Conservation (phyloP, 2,797 vertebrate species). For the Liasis olivaceus region DNA sequence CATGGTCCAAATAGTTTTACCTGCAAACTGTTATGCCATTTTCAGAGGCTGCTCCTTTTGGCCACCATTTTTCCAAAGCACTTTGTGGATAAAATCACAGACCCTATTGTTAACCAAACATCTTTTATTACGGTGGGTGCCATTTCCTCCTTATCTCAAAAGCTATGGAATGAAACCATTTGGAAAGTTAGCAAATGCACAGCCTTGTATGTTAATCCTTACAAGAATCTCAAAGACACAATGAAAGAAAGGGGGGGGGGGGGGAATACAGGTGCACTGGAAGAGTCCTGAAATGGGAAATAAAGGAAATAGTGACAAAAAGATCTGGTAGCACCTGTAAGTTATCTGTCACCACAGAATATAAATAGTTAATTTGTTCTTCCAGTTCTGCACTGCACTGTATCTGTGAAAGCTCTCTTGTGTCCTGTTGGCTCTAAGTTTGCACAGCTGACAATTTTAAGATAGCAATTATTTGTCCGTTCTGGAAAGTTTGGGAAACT, state of each 20-base stretch:
- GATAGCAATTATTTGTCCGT: conserved; percentile 40
- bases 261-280: neutral
- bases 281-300: neutral
- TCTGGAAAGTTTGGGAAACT: conserved; percentile 50
- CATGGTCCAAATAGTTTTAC: neutral
- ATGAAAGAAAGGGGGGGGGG: neutral
- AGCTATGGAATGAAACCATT: neutral
- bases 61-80: neutral
- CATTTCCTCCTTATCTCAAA: neutral
- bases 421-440: neutral
- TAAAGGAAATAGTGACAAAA: neutral
- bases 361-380: conserved; percentile 21
- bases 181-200: neutral
- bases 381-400: neutral
- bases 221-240: neutral
- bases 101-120: neutral
- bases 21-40: neutral
- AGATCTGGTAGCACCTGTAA: neutral
- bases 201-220: neutral
- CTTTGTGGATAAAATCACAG: neutral
- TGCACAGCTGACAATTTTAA: conserved; percentile 46
- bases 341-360: neutral
- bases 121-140: neutral
- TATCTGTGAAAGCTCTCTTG: neutral
- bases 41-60: neutral